Base-by-base conservation (phyloP, 2,113 vertebrate species). In the Heliornis fulica region DNA sequence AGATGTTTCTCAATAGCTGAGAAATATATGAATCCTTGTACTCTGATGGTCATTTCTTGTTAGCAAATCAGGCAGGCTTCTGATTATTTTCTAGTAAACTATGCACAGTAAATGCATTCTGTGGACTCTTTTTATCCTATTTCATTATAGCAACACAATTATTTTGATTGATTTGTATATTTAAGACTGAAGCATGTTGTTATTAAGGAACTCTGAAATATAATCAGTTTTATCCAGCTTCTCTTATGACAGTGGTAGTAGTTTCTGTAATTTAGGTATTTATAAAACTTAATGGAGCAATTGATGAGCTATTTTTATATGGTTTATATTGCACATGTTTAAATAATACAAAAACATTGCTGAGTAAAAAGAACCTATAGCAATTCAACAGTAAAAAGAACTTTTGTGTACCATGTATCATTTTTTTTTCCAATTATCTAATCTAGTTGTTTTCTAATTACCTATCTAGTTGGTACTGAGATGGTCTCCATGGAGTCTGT, bases 401-500 rank as follows among this genome's bases (percentile, higher is more conserved):
- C 7, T 11, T 80, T 8, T 79, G 16, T 41, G 34, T 36, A 76
- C 43, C 26, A 38, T 51, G 28, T 38, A 63, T 65, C 5, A n/a
- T 7, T 54, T 65, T 84, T 90, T 89, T 82, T 68, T 25, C 64
- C 59, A 84, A 19, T 81, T 81, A 84, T 29, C 60, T 66, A 63
- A 91, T 79, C 45, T 71, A 75, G 51, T 32, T 94, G 20, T 48
- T 80, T 91, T 83, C 43, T 72, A 92, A 90, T 94, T 94, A 85
- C 48, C 43, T 66, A 34, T 53, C 45, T 81, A 69, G 18, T 38
- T 82, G 61, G 64, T 83, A 91, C 11, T 89, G 65, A 53, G 43
- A 75, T 69, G 28, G 79, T 76, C 97, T 94, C 96, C 87, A 93
- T 78, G 70, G 94, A 91, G 26, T 77, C 64, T 74, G 28, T 57